Conservation (phyloP, 2,113 vertebrate species). For the Parus major region DNA sequence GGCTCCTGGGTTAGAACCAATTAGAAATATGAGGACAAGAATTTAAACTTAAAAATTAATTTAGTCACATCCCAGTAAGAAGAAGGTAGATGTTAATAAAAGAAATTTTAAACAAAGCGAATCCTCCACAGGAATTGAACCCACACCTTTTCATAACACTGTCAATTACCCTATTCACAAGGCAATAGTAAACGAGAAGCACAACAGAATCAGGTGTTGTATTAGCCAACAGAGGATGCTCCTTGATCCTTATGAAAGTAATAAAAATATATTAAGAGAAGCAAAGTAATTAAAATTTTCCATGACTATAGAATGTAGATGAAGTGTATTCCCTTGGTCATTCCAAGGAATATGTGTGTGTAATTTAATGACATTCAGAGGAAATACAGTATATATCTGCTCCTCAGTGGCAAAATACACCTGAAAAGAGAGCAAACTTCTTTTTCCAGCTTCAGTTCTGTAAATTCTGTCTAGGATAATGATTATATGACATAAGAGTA, state of each 20-base stretch:
- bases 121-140: slow-evolving; percentile 48
- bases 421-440: not conserved
- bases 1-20: not conserved
- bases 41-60: slow-evolving; percentile 42
- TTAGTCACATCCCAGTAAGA: slow-evolving; percentile 11
- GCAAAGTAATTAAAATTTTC: slow-evolving; percentile 61
- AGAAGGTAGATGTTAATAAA: slow-evolving; percentile 35
- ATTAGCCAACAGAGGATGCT: slow-evolving; percentile 52
- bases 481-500: not conserved
- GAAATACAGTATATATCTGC: not conserved
- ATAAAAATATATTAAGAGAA: slow-evolving; percentile 61
- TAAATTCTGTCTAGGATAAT: not conserved
- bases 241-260: slow-evolving; percentile 25
- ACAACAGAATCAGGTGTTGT: slow-evolving; percentile 10
- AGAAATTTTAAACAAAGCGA: slow-evolving; percentile 48
- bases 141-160: not conserved
- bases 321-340: slow-evolving; percentile 4
- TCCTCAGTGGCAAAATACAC: not conserved
- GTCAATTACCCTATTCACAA: slow-evolving; percentile 3
- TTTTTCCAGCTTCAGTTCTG: not conserved
- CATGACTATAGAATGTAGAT: not conserved
- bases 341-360: not conserved
- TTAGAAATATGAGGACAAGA: slow-evolving; percentile 53
- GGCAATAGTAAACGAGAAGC: not conserved
- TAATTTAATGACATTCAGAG: slow-evolving; percentile 2